These are phyloP conservation scores for Podotricha telesiphe DNA, from an alignment of 2,888 invertebrate genomes.

Conservation along the genomic window DNA sequence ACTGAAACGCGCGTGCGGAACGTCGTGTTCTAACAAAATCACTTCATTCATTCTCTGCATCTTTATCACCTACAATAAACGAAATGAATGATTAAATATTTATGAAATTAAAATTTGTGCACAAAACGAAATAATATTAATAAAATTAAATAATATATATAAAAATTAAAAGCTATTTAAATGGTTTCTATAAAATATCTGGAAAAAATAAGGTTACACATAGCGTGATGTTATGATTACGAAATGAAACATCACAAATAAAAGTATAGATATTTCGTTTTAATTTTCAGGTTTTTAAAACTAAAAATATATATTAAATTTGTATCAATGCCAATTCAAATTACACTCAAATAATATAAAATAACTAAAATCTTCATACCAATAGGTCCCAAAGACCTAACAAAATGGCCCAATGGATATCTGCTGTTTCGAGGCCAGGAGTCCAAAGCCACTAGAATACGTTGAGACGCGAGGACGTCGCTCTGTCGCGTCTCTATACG, in stretches of 20 bases:
- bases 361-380: conserved; percentile 54
- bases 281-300: too few species aligned
- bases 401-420: conserved; percentile 98
- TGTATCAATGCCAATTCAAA: too few species aligned
- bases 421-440: conserved; percentile 97
- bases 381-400: conserved; percentile 94
- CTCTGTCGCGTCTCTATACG: conserved; percentile 97
- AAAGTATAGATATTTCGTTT: too few species aligned
- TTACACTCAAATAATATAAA: neutral
- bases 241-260: too few species aligned
- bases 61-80: conserved; percentile 88
- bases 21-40: conserved; percentile 96
- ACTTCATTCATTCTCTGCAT: conserved; percentile 98
- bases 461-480: conserved; percentile 89
- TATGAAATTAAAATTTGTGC: neutral
- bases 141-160: too few species aligned
- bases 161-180: too few species aligned
- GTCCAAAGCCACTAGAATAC: conserved; percentile 98
- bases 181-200: too few species aligned
- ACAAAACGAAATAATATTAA: too few species aligned
- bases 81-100: neutral
- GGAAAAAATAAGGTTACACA: too few species aligned
- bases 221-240: too few species aligned
- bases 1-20: conserved; percentile 97
- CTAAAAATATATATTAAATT: too few species aligned